Conservation (phyloP, 2,888 invertebrate genomes). For the Torymus tubicola region DNA sequence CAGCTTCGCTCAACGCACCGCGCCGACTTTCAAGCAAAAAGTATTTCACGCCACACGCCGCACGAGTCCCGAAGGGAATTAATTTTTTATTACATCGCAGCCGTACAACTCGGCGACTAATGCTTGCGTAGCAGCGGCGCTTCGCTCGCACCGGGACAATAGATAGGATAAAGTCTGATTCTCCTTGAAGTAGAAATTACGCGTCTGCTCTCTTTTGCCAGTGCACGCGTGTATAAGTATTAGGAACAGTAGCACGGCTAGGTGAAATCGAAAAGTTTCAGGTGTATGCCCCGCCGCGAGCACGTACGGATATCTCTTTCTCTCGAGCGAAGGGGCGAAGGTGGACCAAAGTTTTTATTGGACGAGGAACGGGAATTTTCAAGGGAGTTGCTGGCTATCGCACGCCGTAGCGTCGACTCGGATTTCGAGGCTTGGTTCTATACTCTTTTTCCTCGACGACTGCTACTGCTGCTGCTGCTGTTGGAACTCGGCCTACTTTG, state of each 20-base stretch:
- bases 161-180: conserved; percentile 40
- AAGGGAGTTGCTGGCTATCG: conserved; percentile 10
- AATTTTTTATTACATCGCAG: neutral
- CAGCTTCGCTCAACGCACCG: neutral
- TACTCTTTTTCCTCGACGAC: neutral
- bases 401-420: neutral
- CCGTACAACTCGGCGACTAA: neutral
- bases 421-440: conserved; percentile 12
- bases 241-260: neutral
- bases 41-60: neutral
- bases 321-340: conserved; percentile 10
- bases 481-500: conserved; percentile 13
- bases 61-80: neutral
- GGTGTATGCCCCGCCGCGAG: neutral
- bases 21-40: too few species aligned
- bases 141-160: neutral
- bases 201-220: conserved; percentile 3
- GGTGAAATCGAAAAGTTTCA: conserved; percentile 48
- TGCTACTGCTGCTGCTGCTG: neutral
- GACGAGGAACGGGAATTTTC: conserved; percentile 19
- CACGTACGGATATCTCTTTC: conserved; percentile 28
- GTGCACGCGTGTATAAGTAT: neutral
- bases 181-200: conserved; percentile 31
- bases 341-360: conserved; percentile 42
- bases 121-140: too few species aligned